Conservation (phyloP, 2,113 vertebrate species). For the Semicossyphus pulcher region DNA sequence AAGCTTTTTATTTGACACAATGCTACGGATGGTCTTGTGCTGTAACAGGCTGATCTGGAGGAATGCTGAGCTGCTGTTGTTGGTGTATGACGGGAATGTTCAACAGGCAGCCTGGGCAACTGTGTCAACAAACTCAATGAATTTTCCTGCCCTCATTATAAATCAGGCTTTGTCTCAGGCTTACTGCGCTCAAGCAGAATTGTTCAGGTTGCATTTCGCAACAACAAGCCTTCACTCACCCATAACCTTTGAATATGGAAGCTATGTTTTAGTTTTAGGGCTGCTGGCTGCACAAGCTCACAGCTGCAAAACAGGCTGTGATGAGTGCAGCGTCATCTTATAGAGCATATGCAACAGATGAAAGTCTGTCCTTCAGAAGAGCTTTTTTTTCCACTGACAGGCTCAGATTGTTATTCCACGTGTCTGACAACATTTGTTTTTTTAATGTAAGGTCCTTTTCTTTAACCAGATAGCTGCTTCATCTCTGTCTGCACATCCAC, state of each 20-base stretch:
- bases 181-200: background rate
- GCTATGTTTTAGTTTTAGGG: too few relatives aligned
- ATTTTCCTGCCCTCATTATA: constrained; percentile 5
- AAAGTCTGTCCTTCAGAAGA: too few relatives aligned
- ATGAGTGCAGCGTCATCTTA: too few relatives aligned
- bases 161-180: background rate
- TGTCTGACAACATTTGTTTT: too few relatives aligned
- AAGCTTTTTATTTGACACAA: background rate
- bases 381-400: too few relatives aligned
- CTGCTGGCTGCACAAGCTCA: too few relatives aligned
- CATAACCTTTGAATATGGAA: background rate
- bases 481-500: too few relatives aligned
- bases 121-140: constrained; percentile 36
- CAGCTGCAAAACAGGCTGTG: too few relatives aligned
- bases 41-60: background rate
- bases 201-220: background rate
- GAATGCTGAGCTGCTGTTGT: constrained; percentile 3
- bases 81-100: background rate
- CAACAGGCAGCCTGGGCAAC: constrained; percentile 20
- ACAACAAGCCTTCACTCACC: background rate
- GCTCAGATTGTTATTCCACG: too few relatives aligned
- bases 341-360: too few relatives aligned
- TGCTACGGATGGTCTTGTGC: background rate
- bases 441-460: too few relatives aligned
- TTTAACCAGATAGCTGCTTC: too few relatives aligned